Conservation (phyloP, 1,140 invertebrate species). For the Rhopalosiphum padi region DNA sequence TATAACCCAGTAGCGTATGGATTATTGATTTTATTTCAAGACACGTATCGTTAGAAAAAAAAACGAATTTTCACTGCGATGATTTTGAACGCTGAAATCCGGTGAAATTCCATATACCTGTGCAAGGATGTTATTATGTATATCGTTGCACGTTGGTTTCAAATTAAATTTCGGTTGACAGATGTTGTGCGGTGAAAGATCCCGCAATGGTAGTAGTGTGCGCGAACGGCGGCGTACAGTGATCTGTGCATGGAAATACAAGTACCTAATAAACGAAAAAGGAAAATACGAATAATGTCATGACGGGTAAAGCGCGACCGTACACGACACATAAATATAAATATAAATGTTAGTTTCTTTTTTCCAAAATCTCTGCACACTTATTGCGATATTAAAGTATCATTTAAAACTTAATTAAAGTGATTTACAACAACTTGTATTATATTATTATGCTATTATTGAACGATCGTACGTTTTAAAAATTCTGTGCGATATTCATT, state of each 20-base stretch:
- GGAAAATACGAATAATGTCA: neutral
- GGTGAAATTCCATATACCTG: neutral
- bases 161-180: constrained; percentile 23
- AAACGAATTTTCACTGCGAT: neutral
- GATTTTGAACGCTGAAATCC: neutral
- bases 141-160: neutral
- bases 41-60: neutral
- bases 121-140: neutral
- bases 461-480: neutral
- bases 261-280: neutral
- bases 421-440: too few species aligned
- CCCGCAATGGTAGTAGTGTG: neutral
- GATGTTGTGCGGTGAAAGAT: neutral
- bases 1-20: neutral
- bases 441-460: neutral
- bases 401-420: neutral
- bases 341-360: neutral
- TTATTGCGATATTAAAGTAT: neutral
- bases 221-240: too few species aligned
- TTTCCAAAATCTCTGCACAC: neutral
- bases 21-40: neutral
- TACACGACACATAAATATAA: neutral
- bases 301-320: neutral
- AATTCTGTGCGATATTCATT: neutral
- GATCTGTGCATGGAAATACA: neutral